phyloP scores from a whole-genome alignment of 2,797 vertebrate genomes.

The Epinephelus coioides region DNA sequence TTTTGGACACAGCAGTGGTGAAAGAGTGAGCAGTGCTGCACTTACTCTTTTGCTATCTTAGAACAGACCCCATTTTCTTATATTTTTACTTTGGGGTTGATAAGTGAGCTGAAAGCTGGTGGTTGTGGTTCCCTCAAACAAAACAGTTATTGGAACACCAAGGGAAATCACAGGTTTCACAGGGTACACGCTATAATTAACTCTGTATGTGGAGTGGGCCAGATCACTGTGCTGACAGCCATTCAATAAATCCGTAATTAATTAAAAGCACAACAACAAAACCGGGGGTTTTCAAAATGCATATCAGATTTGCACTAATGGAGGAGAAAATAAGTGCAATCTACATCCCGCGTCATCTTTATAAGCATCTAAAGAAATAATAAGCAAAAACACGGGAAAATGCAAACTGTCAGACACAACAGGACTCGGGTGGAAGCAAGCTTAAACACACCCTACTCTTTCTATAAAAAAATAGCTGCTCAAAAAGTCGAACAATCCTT shows the following conservation, averaged over 20 bases:
- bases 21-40: constrained; percentile 2
- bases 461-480: constrained; percentile 47
- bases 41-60: background rate
- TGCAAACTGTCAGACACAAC: background rate
- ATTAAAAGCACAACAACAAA: constrained; percentile 23
- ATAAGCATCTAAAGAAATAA: background rate
- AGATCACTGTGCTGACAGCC: constrained; percentile 17
- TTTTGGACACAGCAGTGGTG: constrained; percentile 13
- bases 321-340: background rate
- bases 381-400: background rate
- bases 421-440: background rate
- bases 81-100: background rate
- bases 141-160: constrained; percentile 36
- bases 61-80: background rate
- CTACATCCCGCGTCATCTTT: background rate
- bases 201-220: constrained; percentile 30
- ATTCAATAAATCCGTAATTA: constrained; percentile 41
- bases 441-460: constrained; percentile 43
- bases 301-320: background rate
- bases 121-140: constrained; percentile 25
- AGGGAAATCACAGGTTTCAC: constrained; percentile 43
- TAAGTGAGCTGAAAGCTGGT: background rate
- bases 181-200: constrained; percentile 52
- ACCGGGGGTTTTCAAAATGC: background rate
- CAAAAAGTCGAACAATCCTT: constrained; percentile 63